Percentiles rank a stretch among this genome's conserved stretches.
phyloP scores from a whole-genome alignment of 37 sponge, comb jelly and placozoan species.

The Crambe crambe region DNA sequence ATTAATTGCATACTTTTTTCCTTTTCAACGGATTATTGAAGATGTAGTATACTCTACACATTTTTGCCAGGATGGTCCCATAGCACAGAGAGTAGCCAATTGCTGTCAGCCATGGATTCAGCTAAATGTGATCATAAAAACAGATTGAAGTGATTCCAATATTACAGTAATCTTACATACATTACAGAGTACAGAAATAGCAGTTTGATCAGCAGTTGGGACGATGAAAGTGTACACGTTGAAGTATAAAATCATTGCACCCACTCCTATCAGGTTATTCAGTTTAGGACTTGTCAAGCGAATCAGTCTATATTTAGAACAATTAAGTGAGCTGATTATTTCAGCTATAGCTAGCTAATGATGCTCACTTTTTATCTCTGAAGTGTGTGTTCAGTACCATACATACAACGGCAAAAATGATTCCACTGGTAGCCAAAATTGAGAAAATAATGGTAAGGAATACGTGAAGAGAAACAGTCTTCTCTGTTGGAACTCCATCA shows the following conservation, averaged over 20 bases:
- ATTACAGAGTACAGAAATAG: slow-evolving; percentile 36
- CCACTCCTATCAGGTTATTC: slow-evolving; percentile 36
- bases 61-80: slow-evolving; percentile 52
- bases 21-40: slow-evolving; percentile 38
- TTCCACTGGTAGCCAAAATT: slow-evolving; percentile 15
- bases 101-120: slow-evolving; percentile 30
- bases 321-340: background rate
- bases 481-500: slow-evolving; percentile 27
- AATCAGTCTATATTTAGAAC: background rate
- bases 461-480: background rate
- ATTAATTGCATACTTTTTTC: slow-evolving; percentile 14
- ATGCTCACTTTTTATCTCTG: slow-evolving; percentile 33
- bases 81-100: slow-evolving; percentile 56
- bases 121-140: too few relatives aligned
- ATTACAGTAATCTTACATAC: slow-evolving; percentile 6
- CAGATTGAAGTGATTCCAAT: too few relatives aligned
- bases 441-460: slow-evolving; percentile 20
- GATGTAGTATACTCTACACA: slow-evolving; percentile 56
- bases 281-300: background rate
- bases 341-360: too few relatives aligned
- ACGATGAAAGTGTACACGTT: slow-evolving; percentile 2
- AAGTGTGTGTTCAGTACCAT: slow-evolving; percentile 31
- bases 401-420: slow-evolving; percentile 49
- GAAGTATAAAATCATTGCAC: slow-evolving; percentile 44
- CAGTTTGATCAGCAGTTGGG: background rate